These are phyloP conservation scores for Nothura maculosa DNA, from an alignment of 2,797 vertebrate genomes.

Conservation along the genomic window DNA sequence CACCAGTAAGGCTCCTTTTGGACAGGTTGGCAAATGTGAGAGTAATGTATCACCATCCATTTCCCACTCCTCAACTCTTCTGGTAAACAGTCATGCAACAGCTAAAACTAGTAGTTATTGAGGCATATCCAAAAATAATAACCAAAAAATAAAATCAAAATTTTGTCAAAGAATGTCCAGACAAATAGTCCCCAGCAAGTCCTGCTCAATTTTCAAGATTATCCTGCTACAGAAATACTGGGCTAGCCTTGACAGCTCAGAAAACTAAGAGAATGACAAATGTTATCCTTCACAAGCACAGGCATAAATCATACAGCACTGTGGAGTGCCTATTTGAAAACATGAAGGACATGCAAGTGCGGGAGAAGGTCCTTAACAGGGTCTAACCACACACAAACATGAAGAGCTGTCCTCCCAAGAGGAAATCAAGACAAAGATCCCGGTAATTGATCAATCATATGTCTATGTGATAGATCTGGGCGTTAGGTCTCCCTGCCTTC, in stretches of 20 bases:
- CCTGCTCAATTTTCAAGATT: not conserved
- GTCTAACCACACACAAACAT: not conserved
- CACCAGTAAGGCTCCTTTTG: not conserved
- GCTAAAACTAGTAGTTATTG: not conserved
- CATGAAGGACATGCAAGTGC: not conserved
- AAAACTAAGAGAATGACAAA: not conserved
- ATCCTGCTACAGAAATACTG: not conserved
- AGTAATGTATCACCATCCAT: not conserved
- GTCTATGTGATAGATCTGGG: not conserved
- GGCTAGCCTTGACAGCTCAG: not conserved
- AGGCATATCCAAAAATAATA: not conserved
- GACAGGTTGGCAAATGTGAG: not conserved
- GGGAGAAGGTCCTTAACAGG: not conserved
- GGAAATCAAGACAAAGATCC: not conserved
- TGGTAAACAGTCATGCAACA: not conserved
- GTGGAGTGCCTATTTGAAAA: not conserved
- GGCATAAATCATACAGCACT: not conserved
- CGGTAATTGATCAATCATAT: not conserved
- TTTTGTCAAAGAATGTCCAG: not conserved
- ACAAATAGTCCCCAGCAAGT: not conserved
- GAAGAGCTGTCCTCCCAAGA: not conserved
- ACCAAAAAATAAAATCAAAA: accelerated
- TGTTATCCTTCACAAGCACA: not conserved
- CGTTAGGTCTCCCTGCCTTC: not conserved
- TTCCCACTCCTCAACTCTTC: not conserved